Percentiles rank a stretch among this genome's conserved stretches.
Conservation (phyloP, 2,888 invertebrate genomes). For the Metacarcinus magister region DNA sequence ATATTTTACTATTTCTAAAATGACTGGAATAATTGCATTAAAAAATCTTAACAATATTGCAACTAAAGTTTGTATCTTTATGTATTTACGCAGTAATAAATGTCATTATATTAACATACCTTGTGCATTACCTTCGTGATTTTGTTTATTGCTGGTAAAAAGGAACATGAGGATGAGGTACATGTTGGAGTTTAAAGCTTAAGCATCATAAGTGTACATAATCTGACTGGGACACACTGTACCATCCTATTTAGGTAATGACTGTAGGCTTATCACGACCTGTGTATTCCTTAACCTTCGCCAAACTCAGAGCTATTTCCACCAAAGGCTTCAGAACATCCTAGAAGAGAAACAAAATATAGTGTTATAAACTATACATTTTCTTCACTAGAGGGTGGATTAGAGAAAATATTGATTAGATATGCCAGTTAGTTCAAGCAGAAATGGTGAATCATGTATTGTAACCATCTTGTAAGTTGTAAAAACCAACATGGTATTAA, state of each 20-base stretch:
- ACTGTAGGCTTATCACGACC: conserved; percentile 97
- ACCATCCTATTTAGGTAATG: conserved; percentile 90
- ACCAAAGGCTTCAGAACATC: conserved; percentile 94
- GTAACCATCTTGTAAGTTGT: not conserved
- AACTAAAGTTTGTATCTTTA: not conserved
- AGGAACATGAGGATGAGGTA: not conserved
- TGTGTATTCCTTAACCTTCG: conserved; percentile 92
- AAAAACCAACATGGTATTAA: not conserved
- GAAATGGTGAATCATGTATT: not conserved
- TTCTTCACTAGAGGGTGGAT: not conserved
- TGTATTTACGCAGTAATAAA: not conserved
- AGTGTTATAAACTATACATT: not conserved
- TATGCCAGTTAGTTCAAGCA: not conserved
- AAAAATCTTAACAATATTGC: too few relatives aligned
- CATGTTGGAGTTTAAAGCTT: not conserved
- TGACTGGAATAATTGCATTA: too few relatives aligned
- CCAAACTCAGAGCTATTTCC: conserved; percentile 93
- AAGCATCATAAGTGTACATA: not conserved
- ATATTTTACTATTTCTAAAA: too few relatives aligned
- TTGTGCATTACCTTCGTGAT: not conserved
- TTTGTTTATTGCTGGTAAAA: not conserved
- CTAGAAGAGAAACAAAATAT: conserved; percentile 84
- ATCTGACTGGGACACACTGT: not conserved
- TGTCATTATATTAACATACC: too few relatives aligned
- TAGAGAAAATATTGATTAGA: not conserved